Conservation (phyloP, 2,888 invertebrate genomes). For the Ochropacha duplaris region DNA sequence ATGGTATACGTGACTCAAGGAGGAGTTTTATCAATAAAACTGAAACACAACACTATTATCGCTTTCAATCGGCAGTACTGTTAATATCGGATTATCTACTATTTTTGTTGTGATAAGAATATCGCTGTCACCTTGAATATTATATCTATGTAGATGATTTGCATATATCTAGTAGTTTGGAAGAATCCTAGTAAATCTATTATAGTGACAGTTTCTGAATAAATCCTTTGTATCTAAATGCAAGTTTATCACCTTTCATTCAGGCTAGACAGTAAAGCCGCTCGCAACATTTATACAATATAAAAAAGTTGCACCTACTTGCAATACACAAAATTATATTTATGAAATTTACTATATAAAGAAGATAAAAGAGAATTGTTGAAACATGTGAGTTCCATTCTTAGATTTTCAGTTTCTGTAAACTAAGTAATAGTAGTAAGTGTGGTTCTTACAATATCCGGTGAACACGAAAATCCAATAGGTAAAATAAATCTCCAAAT, state of each 20-base stretch:
- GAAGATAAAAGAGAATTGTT: too few relatives aligned
- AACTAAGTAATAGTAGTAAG: too few relatives aligned
- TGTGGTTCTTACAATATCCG: too few relatives aligned
- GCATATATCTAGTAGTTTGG: conserved; percentile 14
- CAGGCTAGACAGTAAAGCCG: neutral
- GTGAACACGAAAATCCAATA: neutral
- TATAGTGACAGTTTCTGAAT: neutral
- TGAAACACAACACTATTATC: conserved; percentile 72
- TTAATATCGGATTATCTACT: conserved; percentile 38
- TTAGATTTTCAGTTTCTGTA: too few relatives aligned
- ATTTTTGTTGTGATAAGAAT: conserved; percentile 59
- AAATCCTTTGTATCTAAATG: neutral
- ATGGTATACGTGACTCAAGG: conserved; percentile 77
- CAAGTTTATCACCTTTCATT: neutral
- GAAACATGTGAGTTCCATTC: too few relatives aligned
- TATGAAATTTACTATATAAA: too few relatives aligned
- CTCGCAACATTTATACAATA: too few relatives aligned
- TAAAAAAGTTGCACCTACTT: too few relatives aligned
- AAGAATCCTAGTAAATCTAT: neutral
- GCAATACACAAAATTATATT: too few relatives aligned
- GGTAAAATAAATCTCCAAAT: neutral
- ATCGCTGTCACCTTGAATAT: conserved; percentile 65
- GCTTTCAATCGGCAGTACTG: conserved; percentile 54
- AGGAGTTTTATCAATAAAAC: conserved; percentile 63
- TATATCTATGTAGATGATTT: conserved; percentile 29